phyloP scores from a whole-genome alignment of 2,888 invertebrate genomes.

The Apodemia duryi region DNA sequence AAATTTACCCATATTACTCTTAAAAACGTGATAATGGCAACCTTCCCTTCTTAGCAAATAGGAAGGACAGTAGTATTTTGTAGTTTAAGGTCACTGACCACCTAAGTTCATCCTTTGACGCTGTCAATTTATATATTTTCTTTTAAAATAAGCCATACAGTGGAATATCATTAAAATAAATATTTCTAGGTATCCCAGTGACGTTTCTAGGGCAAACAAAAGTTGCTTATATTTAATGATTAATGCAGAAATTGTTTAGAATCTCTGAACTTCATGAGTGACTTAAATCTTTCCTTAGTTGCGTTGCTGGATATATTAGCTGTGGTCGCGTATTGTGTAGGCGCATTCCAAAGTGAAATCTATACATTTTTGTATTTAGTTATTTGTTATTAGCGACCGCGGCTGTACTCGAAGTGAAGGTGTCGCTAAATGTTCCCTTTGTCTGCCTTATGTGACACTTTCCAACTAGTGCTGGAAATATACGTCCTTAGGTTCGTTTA shows the following conservation, averaged over 20 bases:
- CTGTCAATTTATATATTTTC: neutral
- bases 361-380: conserved; percentile 4
- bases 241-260: conserved; percentile 3
- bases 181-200: neutral
- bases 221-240: neutral
- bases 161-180: conserved; percentile 11
- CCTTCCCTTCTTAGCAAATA: too few species aligned
- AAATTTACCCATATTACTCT: neutral
- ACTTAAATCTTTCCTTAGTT: neutral
- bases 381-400: conserved; percentile 9
- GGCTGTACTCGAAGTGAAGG: neutral
- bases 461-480: conserved; percentile 8
- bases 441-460: conserved; percentile 4
- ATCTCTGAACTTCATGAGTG: neutral
- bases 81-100: too few species aligned
- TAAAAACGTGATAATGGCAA: too few species aligned
- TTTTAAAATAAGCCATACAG: conserved; percentile 7
- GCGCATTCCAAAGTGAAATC: conserved; percentile 14
- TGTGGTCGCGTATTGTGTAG: conserved; percentile 11
- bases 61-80: too few species aligned
- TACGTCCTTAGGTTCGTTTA: neutral
- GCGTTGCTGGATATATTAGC: neutral
- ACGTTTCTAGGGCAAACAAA: neutral
- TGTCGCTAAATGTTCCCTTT: neutral
- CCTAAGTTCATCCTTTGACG: neutral